A percentile compares a stretch with the other conserved stretches of the same genome.
Evolutionary conservation across 2,113 vertebrate species (phyloP).

Genomic region (Passer montanus): DNA sequence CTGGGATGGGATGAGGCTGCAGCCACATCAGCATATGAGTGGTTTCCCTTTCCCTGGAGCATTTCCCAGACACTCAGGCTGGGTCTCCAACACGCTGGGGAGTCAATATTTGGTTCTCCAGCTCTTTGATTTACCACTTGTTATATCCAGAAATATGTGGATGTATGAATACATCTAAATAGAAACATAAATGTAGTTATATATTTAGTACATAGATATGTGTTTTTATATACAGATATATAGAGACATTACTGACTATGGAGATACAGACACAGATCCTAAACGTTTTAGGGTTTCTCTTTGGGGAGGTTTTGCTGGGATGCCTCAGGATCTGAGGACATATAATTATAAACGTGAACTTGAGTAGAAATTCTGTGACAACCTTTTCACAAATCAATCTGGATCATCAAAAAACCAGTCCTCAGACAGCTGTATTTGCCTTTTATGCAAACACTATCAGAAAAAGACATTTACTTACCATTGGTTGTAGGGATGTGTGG

Average conservation of each 20-base stretch:
- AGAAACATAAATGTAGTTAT: not conserved
- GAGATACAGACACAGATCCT: not conserved
- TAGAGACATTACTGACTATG: not conserved
- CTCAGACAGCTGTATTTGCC: not conserved
- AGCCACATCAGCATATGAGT: not conserved
- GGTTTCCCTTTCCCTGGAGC: not conserved
- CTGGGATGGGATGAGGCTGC: not conserved
- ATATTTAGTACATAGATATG: not conserved
- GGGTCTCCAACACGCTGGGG: not conserved
- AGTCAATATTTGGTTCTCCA: not conserved
- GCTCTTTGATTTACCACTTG: not conserved
- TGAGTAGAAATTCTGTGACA: constrained; percentile 8
- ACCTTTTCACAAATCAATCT: not conserved
- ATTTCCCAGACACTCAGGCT: not conserved
- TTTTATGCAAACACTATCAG: not conserved
- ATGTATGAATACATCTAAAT: not conserved
- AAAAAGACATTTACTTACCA: not conserved
- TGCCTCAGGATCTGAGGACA: not conserved
- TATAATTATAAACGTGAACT: not conserved
- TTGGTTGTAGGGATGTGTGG: not conserved
- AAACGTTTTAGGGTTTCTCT: not conserved
- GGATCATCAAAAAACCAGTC: not conserved
- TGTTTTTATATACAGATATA: not conserved
- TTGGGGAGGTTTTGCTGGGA: not conserved
- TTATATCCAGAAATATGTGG: not conserved